phyloP scores from a whole-genome alignment of 1,140 invertebrate species.

The Tetragonula clypearis region DNA sequence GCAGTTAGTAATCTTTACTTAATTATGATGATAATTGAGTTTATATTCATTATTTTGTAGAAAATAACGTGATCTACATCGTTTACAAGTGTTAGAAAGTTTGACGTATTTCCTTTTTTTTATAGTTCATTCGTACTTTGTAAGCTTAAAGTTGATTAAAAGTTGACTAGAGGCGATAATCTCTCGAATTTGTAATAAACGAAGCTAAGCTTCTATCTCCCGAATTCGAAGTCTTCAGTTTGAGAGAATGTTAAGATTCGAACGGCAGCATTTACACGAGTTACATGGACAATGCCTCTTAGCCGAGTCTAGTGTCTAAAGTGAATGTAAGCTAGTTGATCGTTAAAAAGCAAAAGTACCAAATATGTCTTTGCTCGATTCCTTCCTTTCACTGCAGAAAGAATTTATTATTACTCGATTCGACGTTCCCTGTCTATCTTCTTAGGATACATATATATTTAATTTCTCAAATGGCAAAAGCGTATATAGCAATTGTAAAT shows the following conservation, averaged over 20 bases:
- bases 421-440: constrained; percentile 4
- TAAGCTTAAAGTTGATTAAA: constrained; percentile 59
- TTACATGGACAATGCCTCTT: constrained; percentile 46
- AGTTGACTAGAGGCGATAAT: constrained; percentile 65
- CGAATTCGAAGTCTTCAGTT: constrained; percentile 46
- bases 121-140: constrained; percentile 36
- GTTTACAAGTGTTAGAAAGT: constrained; percentile 33
- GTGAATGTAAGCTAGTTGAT: constrained; percentile 50
- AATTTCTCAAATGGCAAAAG: constrained; percentile 37
- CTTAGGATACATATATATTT: not conserved
- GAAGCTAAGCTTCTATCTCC: constrained; percentile 47
- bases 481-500: constrained; percentile 33
- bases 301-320: constrained; percentile 45
- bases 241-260: constrained; percentile 45
- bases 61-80: constrained; percentile 48
- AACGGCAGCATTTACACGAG: constrained; percentile 49
- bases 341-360: constrained; percentile 57
- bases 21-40: constrained; percentile 23
- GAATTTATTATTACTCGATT: constrained; percentile 13
- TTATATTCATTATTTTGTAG: constrained; percentile 32
- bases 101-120: constrained; percentile 27
- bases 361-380: constrained; percentile 31
- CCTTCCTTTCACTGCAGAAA: constrained; percentile 27
- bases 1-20: constrained; percentile 33
- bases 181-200: constrained; percentile 52